Evolutionary conservation across 1,140 invertebrate species (phyloP).

Genomic region (Drosophila bocki): DNA sequence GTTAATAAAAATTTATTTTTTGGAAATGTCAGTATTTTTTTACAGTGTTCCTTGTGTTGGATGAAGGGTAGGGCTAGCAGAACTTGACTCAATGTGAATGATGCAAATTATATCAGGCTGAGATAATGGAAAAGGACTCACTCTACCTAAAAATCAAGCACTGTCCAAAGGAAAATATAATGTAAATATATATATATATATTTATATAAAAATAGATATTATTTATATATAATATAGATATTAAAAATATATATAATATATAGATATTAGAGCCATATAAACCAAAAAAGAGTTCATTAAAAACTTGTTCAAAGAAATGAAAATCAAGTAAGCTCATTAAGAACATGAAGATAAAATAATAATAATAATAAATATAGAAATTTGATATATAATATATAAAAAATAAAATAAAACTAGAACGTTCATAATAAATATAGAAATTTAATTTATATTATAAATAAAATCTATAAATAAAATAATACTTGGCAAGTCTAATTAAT

Average conservation of each 20-base stretch:
- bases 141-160: neutral
- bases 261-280: neutral
- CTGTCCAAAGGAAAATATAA: neutral
- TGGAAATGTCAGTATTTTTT: neutral
- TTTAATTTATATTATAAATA: neutral
- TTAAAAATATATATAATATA: neutral
- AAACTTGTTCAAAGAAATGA: neutral
- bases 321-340: neutral
- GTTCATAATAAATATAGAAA: neutral
- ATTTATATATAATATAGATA: too few species aligned
- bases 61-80: neutral
- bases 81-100: conserved; percentile 46
- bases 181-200: neutral
- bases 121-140: conserved; percentile 33
- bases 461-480: too few species aligned
- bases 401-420: too few species aligned
- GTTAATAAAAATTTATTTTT: neutral
- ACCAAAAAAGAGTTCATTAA: neutral
- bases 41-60: conserved; percentile 3
- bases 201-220: too few species aligned
- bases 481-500: too few species aligned
- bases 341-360: neutral
- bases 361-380: neutral
- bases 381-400: neutral
- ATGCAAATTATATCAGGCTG: conserved; percentile 47